Evolutionary conservation across 2,797 vertebrate genomes (phyloP).

Genomic region (Hippopotamyrus pictus): DNA sequence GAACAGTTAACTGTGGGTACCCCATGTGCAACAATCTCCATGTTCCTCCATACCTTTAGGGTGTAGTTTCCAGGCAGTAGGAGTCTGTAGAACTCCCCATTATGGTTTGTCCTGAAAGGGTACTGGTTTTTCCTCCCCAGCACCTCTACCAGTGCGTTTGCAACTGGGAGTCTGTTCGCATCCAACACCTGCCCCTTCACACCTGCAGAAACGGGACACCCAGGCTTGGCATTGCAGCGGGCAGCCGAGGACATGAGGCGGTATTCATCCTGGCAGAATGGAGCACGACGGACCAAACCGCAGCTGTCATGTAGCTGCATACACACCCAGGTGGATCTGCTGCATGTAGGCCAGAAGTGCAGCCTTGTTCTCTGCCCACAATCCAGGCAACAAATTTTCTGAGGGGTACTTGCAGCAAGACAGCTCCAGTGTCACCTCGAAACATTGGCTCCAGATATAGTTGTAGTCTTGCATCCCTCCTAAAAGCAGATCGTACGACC

Average conservation of each 20-base stretch:
- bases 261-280: not conserved
- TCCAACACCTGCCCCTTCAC: slow-evolving; percentile 83
- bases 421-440: slow-evolving; percentile 84
- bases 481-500: slow-evolving; percentile 46
- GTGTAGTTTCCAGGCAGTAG: slow-evolving; percentile 79
- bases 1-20: not conserved
- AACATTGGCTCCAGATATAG: slow-evolving; percentile 84
- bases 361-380: slow-evolving; percentile 75
- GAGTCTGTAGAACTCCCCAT: slow-evolving; percentile 87
- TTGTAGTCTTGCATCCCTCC: slow-evolving; percentile 98
- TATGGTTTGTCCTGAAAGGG: slow-evolving; percentile 71
- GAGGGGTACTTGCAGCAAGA: slow-evolving; percentile 90
- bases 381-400: slow-evolving; percentile 56
- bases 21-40: not conserved
- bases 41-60: slow-evolving; percentile 67
- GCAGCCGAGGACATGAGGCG: not conserved
- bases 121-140: slow-evolving; percentile 69
- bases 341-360: slow-evolving; percentile 77
- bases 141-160: slow-evolving; percentile 75
- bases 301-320: not conserved
- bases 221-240: not conserved
- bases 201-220: slow-evolving; percentile 53
- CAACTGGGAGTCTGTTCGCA: slow-evolving; percentile 57
- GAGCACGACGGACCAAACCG: not conserved
- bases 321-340: slow-evolving; percentile 84